A percentile compares a stretch with the other conserved stretches of the same genome.
These are phyloP conservation scores for Plecotus auritus DNA, from an alignment of 2,113 vertebrate genomes.

Conservation along the genomic window DNA sequence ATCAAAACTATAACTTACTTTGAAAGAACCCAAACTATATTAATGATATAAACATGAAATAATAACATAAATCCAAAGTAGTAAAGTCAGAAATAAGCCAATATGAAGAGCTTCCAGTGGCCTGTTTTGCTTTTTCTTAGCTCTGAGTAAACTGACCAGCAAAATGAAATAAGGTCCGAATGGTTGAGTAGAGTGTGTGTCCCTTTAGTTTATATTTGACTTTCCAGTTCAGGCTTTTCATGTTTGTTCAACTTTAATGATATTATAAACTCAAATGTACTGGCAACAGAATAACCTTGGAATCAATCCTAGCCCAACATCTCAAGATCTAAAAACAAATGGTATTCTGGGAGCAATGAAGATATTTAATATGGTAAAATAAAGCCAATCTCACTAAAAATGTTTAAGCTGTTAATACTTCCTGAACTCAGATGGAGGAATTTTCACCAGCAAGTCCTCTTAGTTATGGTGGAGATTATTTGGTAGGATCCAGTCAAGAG, in stretches of 20 bases:
- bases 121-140: background rate
- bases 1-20: background rate
- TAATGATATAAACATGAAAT: background rate
- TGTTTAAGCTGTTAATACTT: constrained; percentile 4
- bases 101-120: background rate
- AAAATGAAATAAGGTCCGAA: background rate
- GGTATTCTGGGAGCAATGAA: background rate
- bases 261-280: background rate
- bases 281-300: constrained; percentile 6
- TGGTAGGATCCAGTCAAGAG: background rate
- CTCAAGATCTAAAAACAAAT: constrained; percentile 16
- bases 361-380: constrained; percentile 33
- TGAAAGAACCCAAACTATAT: background rate
- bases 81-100: background rate
- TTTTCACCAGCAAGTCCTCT: background rate
- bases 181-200: background rate
- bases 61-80: background rate
- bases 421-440: background rate
- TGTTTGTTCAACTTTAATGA: background rate
- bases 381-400: constrained; percentile 21
- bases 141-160: background rate
- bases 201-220: background rate
- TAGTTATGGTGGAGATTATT: background rate
- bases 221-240: background rate
- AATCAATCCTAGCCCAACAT: constrained; percentile 8